Evolutionary conservation across 2,113 vertebrate species (phyloP), one percentile per base, ranked within the genome.

Genomic region (Loxodonta africana): DNA sequence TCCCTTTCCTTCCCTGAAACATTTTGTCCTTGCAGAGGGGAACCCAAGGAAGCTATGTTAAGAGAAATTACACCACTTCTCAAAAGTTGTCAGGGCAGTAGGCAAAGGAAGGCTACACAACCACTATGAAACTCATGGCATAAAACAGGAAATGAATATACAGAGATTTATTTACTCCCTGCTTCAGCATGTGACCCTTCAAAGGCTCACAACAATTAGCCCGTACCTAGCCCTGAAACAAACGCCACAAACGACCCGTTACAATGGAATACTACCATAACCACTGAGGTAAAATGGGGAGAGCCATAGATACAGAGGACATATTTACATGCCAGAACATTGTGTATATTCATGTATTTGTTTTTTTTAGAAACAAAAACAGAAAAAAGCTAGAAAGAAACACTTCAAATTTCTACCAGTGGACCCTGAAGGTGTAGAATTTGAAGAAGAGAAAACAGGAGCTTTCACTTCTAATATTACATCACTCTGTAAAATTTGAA

Each of bases 391-490:
- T 82, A 28, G 30, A 90, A n/a, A 33, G 20, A 92, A 60, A 48
- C 11, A 91, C 57, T 53, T 95, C 6, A 28, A 81, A 53, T 3
- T 92, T 57, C 57, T 77, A 85, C 23, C 65, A 85, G 41, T 20
- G 5, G 77, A 57, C 5, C 12, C 41, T 8, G 57, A 76, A 53
- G 7, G 65, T 41, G 0, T 46, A 95, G 46, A 89, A 93, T 80
- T n/a, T 51, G 25, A 84, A 95, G 20, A 33, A 92, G 90, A 57
- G 62, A 77, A 94, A 94, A 78, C 7, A 18, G 15, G 53, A 26
- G 60, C 57, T 78, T 94, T 73, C 20, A 63, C 74, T 74, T 95
- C 85, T 91, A 63, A 51, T 87, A 76, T 88, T 92, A 65, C 57
- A 33, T 51, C 14, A 23, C n/a, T 89, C 67, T 91, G 37, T 92